phyloP scores from a whole-genome alignment of 2,888 invertebrate species.

The Pristionchus japonicus region DNA sequence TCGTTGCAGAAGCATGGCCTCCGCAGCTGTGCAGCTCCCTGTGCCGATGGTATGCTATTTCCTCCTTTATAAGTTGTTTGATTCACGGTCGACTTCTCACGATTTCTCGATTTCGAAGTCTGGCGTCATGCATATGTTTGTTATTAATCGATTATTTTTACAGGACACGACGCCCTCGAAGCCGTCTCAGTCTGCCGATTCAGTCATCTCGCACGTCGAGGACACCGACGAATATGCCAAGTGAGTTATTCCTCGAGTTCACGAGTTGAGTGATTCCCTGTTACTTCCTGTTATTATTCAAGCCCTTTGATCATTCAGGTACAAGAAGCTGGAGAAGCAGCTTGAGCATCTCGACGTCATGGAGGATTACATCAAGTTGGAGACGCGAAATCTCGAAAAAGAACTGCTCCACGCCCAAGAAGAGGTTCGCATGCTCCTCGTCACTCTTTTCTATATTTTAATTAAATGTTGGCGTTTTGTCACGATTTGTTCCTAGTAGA shows the following conservation, averaged over 20 bases:
- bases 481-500: neutral
- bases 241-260: neutral
- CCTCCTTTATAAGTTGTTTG: neutral
- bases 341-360: constrained; percentile 97
- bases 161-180: constrained; percentile 42
- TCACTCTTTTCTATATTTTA: neutral
- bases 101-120: neutral
- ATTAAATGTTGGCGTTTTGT: too few relatives aligned
- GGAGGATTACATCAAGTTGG: constrained; percentile 99
- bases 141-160: neutral
- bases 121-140: neutral
- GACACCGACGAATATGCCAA: constrained; percentile 41
- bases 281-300: too few relatives aligned
- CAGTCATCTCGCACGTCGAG: neutral
- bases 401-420: constrained; percentile 97
- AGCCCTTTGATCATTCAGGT: too few relatives aligned
- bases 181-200: neutral
- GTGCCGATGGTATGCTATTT: constrained; percentile 30
- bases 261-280: neutral
- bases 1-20: constrained; percentile 35
- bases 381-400: constrained; percentile 97
- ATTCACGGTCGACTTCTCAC: neutral
- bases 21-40: constrained; percentile 36
- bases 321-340: constrained; percentile 92
- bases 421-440: constrained; percentile 74